phyloP scores from a whole-genome alignment of 2,113 vertebrate genomes.

The Xerus inauris region DNA sequence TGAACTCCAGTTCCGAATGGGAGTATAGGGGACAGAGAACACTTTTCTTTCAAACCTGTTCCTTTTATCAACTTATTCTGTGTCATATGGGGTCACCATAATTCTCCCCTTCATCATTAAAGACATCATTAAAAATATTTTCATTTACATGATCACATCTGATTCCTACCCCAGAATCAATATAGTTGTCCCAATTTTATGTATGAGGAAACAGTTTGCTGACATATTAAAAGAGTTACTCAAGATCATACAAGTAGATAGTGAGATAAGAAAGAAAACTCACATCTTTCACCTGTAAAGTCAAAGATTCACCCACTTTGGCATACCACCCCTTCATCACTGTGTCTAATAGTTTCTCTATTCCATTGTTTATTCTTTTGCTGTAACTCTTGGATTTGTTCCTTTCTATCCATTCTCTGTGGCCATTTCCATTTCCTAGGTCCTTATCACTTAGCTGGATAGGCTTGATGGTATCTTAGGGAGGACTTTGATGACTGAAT shows the following conservation, averaged over 20 bases:
- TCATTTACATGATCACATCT: not conserved
- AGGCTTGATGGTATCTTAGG: not conserved
- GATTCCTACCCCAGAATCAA: not conserved
- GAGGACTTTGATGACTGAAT: not conserved
- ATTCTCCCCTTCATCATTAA: not conserved
- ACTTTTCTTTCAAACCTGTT: not conserved
- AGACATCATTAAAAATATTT: not conserved
- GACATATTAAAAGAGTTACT: not conserved
- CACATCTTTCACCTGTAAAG: not conserved
- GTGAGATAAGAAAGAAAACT: not conserved
- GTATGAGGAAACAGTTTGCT: not conserved
- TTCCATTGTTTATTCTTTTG: not conserved
- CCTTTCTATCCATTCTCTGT: not conserved
- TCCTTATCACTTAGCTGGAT: not conserved
- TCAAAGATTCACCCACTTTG: not conserved
- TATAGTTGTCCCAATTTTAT: not conserved
- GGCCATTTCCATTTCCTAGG: not conserved
- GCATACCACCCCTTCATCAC: not conserved
- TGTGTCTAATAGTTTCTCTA: not conserved
- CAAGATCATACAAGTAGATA: not conserved
- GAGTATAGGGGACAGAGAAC: not conserved
- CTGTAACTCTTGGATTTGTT: not conserved
- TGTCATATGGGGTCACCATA: not conserved
- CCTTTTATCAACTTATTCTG: not conserved
- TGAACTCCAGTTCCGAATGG: not conserved